A percentile compares a stretch with the other conserved stretches of the same genome.
Conservation (phyloP, 2,797 vertebrate genomes). For the Mycteria americana region DNA sequence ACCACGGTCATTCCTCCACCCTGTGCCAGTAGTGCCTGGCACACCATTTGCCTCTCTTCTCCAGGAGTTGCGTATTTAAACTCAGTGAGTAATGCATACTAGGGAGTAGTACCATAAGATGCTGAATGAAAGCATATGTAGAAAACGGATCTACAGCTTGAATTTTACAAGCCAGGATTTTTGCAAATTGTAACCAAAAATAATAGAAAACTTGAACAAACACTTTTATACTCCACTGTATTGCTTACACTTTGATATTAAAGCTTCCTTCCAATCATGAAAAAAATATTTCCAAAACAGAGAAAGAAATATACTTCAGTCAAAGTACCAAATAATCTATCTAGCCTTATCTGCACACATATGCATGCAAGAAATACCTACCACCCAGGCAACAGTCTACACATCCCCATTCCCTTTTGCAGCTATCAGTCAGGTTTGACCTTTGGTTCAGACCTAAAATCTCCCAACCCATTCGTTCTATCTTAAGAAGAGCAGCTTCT, state of each 20-base stretch:
- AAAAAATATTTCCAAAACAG: background rate
- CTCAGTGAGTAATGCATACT: background rate
- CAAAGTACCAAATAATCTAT: background rate
- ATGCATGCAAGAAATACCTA: conserved; percentile 12
- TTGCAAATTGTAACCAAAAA: background rate
- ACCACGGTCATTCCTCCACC: accelerated
- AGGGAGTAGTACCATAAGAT: background rate
- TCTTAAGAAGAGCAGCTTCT: conserved; percentile 21
- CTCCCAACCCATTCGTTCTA: conserved; percentile 42
- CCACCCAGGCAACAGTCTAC: conserved; percentile 19
- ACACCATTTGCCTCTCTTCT: background rate
- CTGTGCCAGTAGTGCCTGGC: background rate
- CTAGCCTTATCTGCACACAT: conserved; percentile 28
- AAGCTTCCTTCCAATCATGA: background rate
- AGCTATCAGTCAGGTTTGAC: conserved; percentile 50
- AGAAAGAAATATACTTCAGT: background rate
- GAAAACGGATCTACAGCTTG: background rate
- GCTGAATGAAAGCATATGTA: background rate
- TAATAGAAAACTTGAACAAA: background rate
- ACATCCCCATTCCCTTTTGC: background rate
- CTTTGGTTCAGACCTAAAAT: conserved; percentile 47
- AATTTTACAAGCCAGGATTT: background rate
- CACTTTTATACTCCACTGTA: background rate
- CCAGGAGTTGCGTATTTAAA: background rate
- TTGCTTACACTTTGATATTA: background rate